Conservation (phyloP, 1,140 invertebrate genomes). For the Drosophila sp. region DNA sequence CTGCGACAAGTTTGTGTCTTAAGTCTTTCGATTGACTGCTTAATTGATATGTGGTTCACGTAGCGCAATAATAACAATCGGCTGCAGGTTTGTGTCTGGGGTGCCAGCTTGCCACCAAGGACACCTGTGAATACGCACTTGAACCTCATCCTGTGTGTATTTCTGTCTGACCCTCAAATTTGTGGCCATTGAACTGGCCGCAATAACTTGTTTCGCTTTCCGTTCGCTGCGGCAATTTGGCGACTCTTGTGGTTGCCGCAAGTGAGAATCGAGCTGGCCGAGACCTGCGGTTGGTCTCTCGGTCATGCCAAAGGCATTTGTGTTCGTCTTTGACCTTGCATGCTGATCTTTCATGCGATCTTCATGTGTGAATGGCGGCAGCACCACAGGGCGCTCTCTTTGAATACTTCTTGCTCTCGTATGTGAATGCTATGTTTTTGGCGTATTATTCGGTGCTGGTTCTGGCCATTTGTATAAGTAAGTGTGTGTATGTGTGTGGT, state of each 20-base stretch:
- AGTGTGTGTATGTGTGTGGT: not conserved
- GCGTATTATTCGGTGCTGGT: slow-evolving; percentile 17
- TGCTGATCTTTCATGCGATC: slow-evolving; percentile 57
- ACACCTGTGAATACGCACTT: slow-evolving; percentile 63
- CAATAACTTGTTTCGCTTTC: slow-evolving; percentile 66
- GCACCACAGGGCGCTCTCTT: slow-evolving; percentile 63
- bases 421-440: slow-evolving; percentile 11
- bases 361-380: slow-evolving; percentile 66
- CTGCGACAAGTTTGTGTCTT: slow-evolving; percentile 70
- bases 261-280: slow-evolving; percentile 29
- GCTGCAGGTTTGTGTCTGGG: slow-evolving; percentile 44
- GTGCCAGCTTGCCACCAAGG: slow-evolving; percentile 72
- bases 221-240: slow-evolving; percentile 53
- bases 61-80: slow-evolving; percentile 1
- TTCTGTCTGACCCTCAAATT: slow-evolving; percentile 62
- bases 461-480: not conserved
- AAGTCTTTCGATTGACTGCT: slow-evolving; percentile 56
- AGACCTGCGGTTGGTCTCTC: slow-evolving; percentile 55
- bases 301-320: slow-evolving; percentile 67
- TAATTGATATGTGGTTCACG: slow-evolving; percentile 32
- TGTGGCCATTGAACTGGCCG: slow-evolving; percentile 73
- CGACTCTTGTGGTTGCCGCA: slow-evolving; percentile 60
- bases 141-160: slow-evolving; percentile 53
- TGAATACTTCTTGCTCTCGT: slow-evolving; percentile 14
- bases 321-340: slow-evolving; percentile 70